Evolutionary conservation across 2,797 vertebrate species (phyloP).

Genomic region (Muscicapa striata): DNA sequence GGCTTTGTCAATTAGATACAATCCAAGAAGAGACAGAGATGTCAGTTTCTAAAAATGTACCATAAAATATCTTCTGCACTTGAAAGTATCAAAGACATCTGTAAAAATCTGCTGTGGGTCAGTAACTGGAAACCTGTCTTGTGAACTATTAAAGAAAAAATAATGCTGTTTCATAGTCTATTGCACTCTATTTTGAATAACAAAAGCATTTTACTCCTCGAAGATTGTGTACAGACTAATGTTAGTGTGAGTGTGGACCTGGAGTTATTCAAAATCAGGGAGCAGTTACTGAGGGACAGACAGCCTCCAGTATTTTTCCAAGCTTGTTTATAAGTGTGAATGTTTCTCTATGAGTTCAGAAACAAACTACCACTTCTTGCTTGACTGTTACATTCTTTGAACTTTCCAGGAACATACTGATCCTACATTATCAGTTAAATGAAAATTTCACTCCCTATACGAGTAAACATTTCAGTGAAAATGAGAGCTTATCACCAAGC

Average conservation of each 20-base stretch:
- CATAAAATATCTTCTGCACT: neutral
- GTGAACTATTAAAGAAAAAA: neutral
- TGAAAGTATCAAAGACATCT: neutral
- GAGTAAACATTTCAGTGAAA: neutral
- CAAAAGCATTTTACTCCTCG: neutral
- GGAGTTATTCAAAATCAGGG: neutral
- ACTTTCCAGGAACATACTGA: neutral
- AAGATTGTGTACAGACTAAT: neutral
- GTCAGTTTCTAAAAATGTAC: neutral
- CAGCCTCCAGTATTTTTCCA: neutral
- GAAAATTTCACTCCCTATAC: neutral
- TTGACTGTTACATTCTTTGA: neutral
- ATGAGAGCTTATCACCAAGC: neutral
- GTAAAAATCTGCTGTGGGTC: neutral
- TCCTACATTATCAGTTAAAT: neutral
- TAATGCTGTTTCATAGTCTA: neutral
- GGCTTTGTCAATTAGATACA: neutral
- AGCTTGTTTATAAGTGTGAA: neutral
- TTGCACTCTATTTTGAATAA: neutral
- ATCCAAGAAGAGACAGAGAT: neutral
- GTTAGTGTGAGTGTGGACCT: neutral
- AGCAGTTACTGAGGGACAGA: neutral
- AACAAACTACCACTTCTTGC: neutral
- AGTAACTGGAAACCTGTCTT: neutral
- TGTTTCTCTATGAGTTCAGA: neutral